Percentiles rank a stretch among this genome's conserved stretches.
Evolutionary conservation across 2,888 invertebrate species (phyloP).

Genomic region (Auanema freiburgensis): DNA sequence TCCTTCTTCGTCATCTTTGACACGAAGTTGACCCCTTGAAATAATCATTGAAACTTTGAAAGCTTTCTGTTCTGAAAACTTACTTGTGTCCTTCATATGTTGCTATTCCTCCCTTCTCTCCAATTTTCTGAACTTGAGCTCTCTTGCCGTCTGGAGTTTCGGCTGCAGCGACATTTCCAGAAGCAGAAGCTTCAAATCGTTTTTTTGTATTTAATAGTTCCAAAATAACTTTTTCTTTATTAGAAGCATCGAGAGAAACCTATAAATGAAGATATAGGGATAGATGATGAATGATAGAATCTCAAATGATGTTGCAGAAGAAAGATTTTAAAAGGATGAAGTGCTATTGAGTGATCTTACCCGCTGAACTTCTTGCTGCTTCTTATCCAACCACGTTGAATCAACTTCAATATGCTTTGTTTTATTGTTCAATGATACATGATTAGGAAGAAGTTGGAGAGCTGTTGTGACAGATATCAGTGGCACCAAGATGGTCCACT

Average conservation of each 20-base stretch:
- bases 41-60: not conserved
- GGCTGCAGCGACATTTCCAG: constrained; percentile 62
- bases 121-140: constrained; percentile 62
- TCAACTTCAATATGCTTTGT: constrained; percentile 63
- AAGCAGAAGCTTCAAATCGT: constrained; percentile 37
- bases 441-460: constrained; percentile 46
- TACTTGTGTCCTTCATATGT: constrained; percentile 62
- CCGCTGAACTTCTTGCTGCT: constrained; percentile 53
- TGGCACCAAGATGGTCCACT: constrained; percentile 1
- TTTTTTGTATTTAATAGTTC: constrained; percentile 53
- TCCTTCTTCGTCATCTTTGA: constrained; percentile 50
- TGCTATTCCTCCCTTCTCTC: constrained; percentile 62
- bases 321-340: not conserved
- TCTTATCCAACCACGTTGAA: constrained; percentile 59
- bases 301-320: not conserved
- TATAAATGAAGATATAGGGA: constrained; percentile 20
- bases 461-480: constrained; percentile 13
- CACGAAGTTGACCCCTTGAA: constrained; percentile 57
- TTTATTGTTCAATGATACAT: constrained; percentile 57
- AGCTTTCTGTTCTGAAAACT: constrained; percentile 11
- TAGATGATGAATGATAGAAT: not conserved
- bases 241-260: constrained; percentile 60
- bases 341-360: constrained; percentile 21
- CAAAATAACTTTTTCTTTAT: constrained; percentile 59
- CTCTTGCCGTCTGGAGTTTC: constrained; percentile 60